These are phyloP conservation scores for Chrysomela aeneicollis DNA, from an alignment of 2,888 invertebrate genomes.

Conservation along the genomic window DNA sequence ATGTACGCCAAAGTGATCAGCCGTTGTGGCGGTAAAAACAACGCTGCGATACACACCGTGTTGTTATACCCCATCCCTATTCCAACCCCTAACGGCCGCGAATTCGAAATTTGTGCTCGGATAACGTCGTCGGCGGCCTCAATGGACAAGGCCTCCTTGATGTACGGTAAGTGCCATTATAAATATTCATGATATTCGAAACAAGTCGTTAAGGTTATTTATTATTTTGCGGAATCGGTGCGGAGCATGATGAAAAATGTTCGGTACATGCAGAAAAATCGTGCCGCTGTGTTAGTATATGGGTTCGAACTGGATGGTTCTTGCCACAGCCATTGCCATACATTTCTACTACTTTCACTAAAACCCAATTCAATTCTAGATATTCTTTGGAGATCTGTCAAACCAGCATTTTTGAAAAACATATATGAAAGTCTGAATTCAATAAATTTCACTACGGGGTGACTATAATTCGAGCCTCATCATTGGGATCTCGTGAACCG, in stretches of 20 bases:
- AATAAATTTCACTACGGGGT: too few species aligned
- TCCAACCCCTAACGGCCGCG: background rate
- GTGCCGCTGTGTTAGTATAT: too few species aligned
- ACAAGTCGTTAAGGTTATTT: conserved; percentile 5
- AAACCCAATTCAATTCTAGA: too few species aligned
- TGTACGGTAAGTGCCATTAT: conserved; percentile 7
- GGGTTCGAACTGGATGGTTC: too few species aligned
- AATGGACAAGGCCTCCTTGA: conserved; percentile 2
- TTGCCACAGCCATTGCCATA: too few species aligned
- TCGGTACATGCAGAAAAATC: too few species aligned
- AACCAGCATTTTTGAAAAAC: too few species aligned
- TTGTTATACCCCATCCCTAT: background rate
- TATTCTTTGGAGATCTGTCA: too few species aligned
- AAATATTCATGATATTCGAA: conserved; percentile 4
- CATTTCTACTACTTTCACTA: too few species aligned
- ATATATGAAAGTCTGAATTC: too few species aligned
- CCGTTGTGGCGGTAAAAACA: background rate
- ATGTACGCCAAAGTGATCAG: background rate
- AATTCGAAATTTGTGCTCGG: background rate
- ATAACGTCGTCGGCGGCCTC: background rate
- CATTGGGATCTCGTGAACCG: too few species aligned
- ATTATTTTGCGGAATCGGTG: background rate
- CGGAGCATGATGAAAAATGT: background rate
- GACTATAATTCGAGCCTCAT: too few species aligned
- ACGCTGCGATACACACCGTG: background rate